Evolutionary conservation across 2,888 invertebrate genomes (phyloP), one percentile per base, ranked within the genome.

Genomic region (Napeogenes inachia): DNA sequence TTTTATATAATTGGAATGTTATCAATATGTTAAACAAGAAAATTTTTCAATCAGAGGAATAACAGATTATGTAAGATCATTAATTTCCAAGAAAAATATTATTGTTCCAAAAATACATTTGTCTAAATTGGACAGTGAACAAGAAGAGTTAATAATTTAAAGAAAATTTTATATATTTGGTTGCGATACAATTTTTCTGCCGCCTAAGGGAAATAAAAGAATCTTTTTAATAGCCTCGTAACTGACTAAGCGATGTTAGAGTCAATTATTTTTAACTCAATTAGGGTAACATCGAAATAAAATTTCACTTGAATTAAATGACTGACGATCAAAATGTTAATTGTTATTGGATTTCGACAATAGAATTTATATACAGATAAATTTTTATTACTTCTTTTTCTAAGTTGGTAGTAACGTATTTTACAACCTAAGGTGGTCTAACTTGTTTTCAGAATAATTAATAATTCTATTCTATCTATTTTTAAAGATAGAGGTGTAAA

Each of bases 331-430:
- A 69, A 67, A 65, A 57, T 65, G 66, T 64, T 70, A 69, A 72
- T 70, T 73, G 72, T 66, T 72, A 72, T 74, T 72, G 69, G 69
- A 72, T 72, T 73, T 71, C 67, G 64, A 64, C 67, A 65, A 69
- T 66, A 66, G 62, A 71, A 70, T 72, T 74, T 71, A 70, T 74
- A 71, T 69, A 69, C 66, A 70, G 68, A 69, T 73, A 72, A 75
- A 73, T 69, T 68, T 74, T 74, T 71, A 74, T 69, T 54, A 61
- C 67, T 67, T 64, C 66, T 62, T 60, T 10, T 42, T 10, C 10
- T 10, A 42, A 10, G 42, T 42, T 42, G 42, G 42, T 10, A 42
- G 42, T 42, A 42, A 42, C 3, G 10, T 42, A 42, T 42, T 42
- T 42, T 42, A 42, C 12, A 42, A 64, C 47, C 60, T 57, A 50